phyloP scores from a whole-genome alignment of 2,113 vertebrate species.

The Heptranchias perlo region DNA sequence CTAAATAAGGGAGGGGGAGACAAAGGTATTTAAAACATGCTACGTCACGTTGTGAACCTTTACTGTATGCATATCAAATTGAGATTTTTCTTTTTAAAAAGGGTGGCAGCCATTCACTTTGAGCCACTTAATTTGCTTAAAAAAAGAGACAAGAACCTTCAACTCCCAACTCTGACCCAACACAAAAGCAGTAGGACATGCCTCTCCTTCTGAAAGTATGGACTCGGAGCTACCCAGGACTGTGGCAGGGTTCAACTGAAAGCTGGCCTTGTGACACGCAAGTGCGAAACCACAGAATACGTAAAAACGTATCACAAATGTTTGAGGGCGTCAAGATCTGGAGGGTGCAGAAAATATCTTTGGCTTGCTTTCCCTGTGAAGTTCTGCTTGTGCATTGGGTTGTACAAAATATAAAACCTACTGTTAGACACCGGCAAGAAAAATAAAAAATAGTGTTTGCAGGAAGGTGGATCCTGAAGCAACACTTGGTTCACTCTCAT shows the following conservation, averaged over 20 bases:
- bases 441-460: not conserved
- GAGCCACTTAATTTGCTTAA: not conserved
- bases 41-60: not conserved
- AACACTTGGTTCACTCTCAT: not conserved
- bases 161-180: conserved; percentile 6
- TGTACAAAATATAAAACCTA: not conserved
- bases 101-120: not conserved
- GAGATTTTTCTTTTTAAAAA: not conserved
- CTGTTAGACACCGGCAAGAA: not conserved
- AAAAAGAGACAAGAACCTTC: not conserved
- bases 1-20: conserved; percentile 1
- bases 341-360: not conserved
- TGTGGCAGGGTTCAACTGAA: not conserved
- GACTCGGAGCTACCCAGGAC: not conserved
- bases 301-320: not conserved
- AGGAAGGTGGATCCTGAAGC: not conserved
- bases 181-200: not conserved
- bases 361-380: conserved; percentile 20
- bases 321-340: not conserved
- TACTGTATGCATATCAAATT: not conserved
- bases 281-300: not conserved
- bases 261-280: not conserved
- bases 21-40: not conserved
- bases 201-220: not conserved
- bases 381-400: conserved; percentile 29